These are phyloP conservation scores for Sebastes vulpes DNA, from an alignment of 2,797 vertebrate genomes.

Conservation along the genomic window DNA sequence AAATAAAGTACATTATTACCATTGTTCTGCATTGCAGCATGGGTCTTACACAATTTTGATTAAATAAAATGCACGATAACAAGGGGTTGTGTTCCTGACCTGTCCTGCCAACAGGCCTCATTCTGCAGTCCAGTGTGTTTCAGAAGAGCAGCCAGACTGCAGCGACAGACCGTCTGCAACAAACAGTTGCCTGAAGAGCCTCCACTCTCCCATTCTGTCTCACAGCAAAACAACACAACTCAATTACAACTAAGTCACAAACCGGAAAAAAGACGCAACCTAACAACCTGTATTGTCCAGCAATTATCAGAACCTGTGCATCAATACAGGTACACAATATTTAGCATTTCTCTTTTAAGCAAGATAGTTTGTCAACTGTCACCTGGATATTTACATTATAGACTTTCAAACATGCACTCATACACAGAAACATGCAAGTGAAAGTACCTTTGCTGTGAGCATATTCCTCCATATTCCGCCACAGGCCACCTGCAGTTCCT, in stretches of 20 bases:
- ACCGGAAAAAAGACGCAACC: not conserved
- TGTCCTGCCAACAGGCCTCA: conserved; percentile 84
- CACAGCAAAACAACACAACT: conserved; percentile 39
- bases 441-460: conserved; percentile 81
- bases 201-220: conserved; percentile 85
- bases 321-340: not conserved
- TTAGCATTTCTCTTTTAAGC: not conserved
- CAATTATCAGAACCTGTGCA: not conserved
- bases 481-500: conserved; percentile 81
- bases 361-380: not conserved
- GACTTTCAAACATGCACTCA: not conserved
- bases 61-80: not conserved
- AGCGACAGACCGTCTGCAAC: conserved; percentile 86
- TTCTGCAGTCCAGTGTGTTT: conserved; percentile 87
- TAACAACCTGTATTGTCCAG: not conserved
- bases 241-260: conserved; percentile 14
- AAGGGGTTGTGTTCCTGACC: conserved; percentile 57
- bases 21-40: not conserved
- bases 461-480: conserved; percentile 88
- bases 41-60: not conserved
- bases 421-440: not conserved
- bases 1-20: conserved; percentile 13
- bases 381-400: conserved; percentile 1
- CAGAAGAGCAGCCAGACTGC: conserved; percentile 86
- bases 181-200: conserved; percentile 78